These are phyloP conservation scores for Podargus strigoides DNA, from an alignment of 2,797 vertebrate genomes.

Conservation along the genomic window DNA sequence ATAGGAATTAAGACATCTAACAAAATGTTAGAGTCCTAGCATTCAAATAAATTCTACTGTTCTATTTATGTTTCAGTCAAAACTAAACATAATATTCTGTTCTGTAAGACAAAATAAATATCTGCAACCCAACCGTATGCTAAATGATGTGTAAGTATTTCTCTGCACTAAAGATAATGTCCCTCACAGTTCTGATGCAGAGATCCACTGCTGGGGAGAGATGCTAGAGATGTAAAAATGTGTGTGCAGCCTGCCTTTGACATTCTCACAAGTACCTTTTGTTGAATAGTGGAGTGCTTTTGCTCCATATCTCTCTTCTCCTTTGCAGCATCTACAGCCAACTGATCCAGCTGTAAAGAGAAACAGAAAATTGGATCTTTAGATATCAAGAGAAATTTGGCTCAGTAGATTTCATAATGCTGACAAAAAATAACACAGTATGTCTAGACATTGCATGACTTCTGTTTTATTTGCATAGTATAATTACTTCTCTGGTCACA, in stretches of 20 bases:
- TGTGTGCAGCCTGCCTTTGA: not conserved
- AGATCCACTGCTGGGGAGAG: not conserved
- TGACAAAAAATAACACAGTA: not conserved
- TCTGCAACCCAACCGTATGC: not conserved
- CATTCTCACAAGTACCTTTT: slow-evolving; percentile 83
- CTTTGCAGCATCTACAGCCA: slow-evolving; percentile 91
- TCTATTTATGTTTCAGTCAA: not conserved
- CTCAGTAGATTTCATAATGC: not conserved
- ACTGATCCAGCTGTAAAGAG: slow-evolving; percentile 87
- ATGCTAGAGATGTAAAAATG: not conserved
- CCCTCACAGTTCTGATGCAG: not conserved
- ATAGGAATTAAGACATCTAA: not conserved
- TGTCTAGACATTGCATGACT: slow-evolving; percentile 3
- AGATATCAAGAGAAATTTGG: slow-evolving; percentile 10
- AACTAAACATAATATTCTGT: not conserved
- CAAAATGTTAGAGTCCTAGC: not conserved
- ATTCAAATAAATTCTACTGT: not conserved
- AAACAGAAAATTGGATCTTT: slow-evolving; percentile 43
- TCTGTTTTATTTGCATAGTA: not conserved
- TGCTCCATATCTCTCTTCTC: slow-evolving; percentile 97
- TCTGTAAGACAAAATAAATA: not conserved
- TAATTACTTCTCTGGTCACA: not conserved
- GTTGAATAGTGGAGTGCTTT: slow-evolving; percentile 97
- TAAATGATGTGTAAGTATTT: not conserved
- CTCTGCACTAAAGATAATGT: not conserved